Evolutionary conservation across 2,797 vertebrate genomes (phyloP), one percentile per base, ranked within the genome.

Genomic region (Gorsachius magnificus): DNA sequence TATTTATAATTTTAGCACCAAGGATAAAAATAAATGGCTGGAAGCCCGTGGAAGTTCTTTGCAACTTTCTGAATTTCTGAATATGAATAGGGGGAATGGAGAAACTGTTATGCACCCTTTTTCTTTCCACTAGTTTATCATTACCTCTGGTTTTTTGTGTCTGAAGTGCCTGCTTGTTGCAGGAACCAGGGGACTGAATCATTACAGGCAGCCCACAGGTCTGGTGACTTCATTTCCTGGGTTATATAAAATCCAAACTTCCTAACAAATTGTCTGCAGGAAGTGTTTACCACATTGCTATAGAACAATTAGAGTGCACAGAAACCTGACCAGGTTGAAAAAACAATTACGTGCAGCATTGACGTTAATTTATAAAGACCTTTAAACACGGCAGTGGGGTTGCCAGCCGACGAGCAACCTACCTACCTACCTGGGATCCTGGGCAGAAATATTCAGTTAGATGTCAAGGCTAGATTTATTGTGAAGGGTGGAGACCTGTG

Each of bases 211-310:
- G 79, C 85, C 89, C 48, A 69, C 63, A 68, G 69, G 78, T 91
- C 97, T 88, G 78, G 82, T 94, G 96, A 95, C 87, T 94, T 97
- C 93, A 92, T 95, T 96, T 97, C 96, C 96, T 89, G 92, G 86
- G 93, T 96, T 96, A 83, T 93, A 86, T 93, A 93, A 95, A 94
- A 96, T 90, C 87, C 93, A 82, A 97, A 95, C 96, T 94, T 96
- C 90, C 36, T 82, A 97, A 83, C 81, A 61, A 89, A 92, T 76
- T 54, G 89, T 93, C 93, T 86, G 35, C 83, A 91, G 91, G 90
- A 96, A 95, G 76, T 84, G 90, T 93, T 96, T 95, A 96, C 95
- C 76, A 76, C 91, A 76, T 70, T 93, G 78, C 88, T 92, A 90
- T 88, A 92, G 89, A 96, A 96, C 94, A 96, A 85, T 94, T 79